These are phyloP conservation scores for Drosophila paracracens DNA, from an alignment of 2,888 invertebrate species.

Conservation along the genomic window DNA sequence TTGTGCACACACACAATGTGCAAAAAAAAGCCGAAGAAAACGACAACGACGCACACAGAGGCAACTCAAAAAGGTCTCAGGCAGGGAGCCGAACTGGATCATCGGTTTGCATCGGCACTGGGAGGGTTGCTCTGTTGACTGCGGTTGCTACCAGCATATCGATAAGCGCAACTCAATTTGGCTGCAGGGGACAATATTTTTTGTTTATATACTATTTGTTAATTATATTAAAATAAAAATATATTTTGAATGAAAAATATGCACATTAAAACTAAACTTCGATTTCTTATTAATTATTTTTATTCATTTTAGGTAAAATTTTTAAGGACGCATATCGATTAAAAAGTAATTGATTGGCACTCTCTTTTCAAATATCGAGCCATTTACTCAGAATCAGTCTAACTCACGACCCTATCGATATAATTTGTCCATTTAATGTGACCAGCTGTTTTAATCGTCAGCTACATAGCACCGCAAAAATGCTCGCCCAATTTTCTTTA, in stretches of 20 bases:
- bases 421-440: not conserved
- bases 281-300: not conserved
- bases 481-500: not conserved
- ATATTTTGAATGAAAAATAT: not conserved
- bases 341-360: not conserved
- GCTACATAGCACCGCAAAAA: not conserved
- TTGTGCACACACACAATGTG: conserved; percentile 39
- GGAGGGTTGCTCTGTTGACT: conserved; percentile 6
- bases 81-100: conserved; percentile 26
- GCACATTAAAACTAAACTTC: not conserved
- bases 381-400: not conserved
- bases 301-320: not conserved
- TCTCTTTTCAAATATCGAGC: not conserved
- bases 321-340: not conserved
- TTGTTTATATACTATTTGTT: not conserved
- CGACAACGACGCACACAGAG: conserved; percentile 50
- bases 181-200: not conserved
- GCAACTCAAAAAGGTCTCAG: conserved; percentile 19
- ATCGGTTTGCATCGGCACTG: not conserved
- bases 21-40: conserved; percentile 59
- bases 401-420: too few relatives aligned
- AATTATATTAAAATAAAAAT: not conserved
- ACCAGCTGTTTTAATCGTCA: not conserved
- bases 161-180: conserved; percentile 4
- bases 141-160: not conserved